Evolutionary conservation across 2,888 invertebrate genomes (phyloP), one percentile per base, ranked within the genome.

Genomic region (Pinctada fucata): DNA sequence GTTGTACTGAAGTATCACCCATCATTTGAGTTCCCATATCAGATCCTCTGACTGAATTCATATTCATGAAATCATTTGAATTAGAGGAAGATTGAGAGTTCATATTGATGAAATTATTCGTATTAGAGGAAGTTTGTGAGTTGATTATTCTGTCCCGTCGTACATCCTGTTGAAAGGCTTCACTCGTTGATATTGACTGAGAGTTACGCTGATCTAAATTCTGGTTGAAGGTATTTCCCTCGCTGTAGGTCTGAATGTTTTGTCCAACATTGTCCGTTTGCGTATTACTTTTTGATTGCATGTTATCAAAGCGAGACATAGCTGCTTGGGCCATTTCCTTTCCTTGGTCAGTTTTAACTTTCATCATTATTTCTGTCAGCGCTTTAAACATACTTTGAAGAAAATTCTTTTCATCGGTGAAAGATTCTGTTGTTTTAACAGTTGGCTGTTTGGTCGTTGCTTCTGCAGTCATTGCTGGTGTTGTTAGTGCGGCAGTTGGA

Each of bases 311-410:
- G 58, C 13, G 6, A 13, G 13, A 10, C 6, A 13, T 13, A 58
- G 58, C 8, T 58, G 58, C 13, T 6, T 6, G 6, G 6, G 58
- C 13, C 13, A 13, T 13, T 10, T 6, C 6, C 58, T 51, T 45
- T n/a, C 64, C 48, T 48, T 72, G 72, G 3, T 51, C 58, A 16
- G 16, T 74, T 69, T 73, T 58, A 8, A 78, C 73, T 68, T 78
- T 73, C 16, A 69, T 50, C 79, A 79, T 79, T n/a, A 79, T 51
- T n/a, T 79, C 76, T 6, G 76, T 45, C n/a, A 79, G 64, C 52
- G 67, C 73, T 13, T 73, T 69, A 48, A 73, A 76, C 79, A 79
- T 79, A 48, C 75, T 79, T 45, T 52, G 64, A 8, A 79, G 10
- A 6, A 79, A 58, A 13, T 58, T 58, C 13, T 6, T 10, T 10